Base-by-base conservation (phyloP, 2,888 invertebrate genomes). In the Drosophila longiperda region DNA sequence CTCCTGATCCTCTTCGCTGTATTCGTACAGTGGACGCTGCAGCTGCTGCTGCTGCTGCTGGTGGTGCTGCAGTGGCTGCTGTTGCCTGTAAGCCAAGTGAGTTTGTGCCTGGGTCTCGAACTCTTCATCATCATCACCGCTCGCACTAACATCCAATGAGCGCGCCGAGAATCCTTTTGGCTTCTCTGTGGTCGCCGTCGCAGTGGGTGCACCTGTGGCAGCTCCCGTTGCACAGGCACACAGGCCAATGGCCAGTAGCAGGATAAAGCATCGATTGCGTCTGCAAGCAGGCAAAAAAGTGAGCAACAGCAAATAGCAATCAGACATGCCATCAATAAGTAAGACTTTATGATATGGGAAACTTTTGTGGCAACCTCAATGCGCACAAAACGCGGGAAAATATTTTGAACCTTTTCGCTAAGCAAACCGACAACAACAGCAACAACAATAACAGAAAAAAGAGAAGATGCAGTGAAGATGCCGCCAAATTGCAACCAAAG, bases 101-200 rank as follows among this genome's bases (percentile, higher is more conserved):
- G 93, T 92, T 79, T 93, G 93, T n/a, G 92, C 93, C 74, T 93
- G 93, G 2, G 91, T 89, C 78, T 93, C 93, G 33, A 92, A 91
- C 23, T 91, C 90, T 60, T 93, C 93, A 4, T 91, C 88, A 54
- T 90, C 91, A 40, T 76, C 84, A n/a, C 67, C 78, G n/a, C 71
- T 82, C 54, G 91, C 87, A 50, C 87, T 90, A 2, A 85, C 80
- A 26, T 88, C 86, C 26, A 85, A 61, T 4, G 93, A 91, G 45
- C 92, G 89, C 3, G 92, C 79, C 23, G 92, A 87, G 62, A 93
- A 93, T 23, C 91, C 91, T 48, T 92, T 91, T 4, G 93, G 93
- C 77, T 90, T 88, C 34, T 83, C 88, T 26, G 92, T 91, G 55
- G 91, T 91, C 42, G 91, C 91, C 48, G 88, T 87, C 34, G 91